Evolutionary conservation across 2,888 invertebrate genomes (phyloP).

Genomic region (Eledona agricola): DNA sequence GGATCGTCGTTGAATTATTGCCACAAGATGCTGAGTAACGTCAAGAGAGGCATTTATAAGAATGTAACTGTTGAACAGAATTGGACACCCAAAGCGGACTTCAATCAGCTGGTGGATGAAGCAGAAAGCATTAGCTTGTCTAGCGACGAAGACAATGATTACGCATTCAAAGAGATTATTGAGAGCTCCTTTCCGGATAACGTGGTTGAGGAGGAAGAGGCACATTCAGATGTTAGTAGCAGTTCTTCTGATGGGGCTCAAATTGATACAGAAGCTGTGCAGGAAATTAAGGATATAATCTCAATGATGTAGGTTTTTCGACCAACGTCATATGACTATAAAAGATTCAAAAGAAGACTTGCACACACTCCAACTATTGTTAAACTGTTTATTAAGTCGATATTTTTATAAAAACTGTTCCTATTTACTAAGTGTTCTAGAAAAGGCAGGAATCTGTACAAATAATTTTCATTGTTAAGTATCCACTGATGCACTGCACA

Average conservation of each 20-base stretch:
- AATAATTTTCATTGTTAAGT: too few relatives aligned
- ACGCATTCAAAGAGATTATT: constrained; percentile 42
- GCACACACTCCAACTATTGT: too few relatives aligned
- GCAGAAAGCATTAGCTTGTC: constrained; percentile 44
- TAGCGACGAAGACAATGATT: constrained; percentile 40
- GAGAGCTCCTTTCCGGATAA: constrained; percentile 45
- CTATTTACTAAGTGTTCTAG: too few relatives aligned
- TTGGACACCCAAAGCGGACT: not conserved
- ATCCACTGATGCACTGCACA: too few relatives aligned
- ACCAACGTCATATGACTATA: too few relatives aligned
- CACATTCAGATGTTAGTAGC: constrained; percentile 39
- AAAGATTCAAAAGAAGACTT: too few relatives aligned
- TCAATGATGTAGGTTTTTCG: constrained; percentile 17
- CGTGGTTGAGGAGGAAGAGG: constrained; percentile 41
- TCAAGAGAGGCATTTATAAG: constrained; percentile 46
- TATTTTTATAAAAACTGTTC: too few relatives aligned
- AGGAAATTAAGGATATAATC: constrained; percentile 55
- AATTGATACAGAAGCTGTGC: constrained; percentile 54
- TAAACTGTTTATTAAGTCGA: too few relatives aligned
- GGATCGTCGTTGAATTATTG: constrained; percentile 41
- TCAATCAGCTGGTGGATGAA: constrained; percentile 2
- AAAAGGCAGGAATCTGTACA: too few relatives aligned
- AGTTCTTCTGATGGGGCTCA: constrained; percentile 40
- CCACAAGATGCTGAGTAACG: constrained; percentile 49
- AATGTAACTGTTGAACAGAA: constrained; percentile 28